phyloP scores from a whole-genome alignment of 2,797 vertebrate genomes.

The Acanthurus leucopareius region DNA sequence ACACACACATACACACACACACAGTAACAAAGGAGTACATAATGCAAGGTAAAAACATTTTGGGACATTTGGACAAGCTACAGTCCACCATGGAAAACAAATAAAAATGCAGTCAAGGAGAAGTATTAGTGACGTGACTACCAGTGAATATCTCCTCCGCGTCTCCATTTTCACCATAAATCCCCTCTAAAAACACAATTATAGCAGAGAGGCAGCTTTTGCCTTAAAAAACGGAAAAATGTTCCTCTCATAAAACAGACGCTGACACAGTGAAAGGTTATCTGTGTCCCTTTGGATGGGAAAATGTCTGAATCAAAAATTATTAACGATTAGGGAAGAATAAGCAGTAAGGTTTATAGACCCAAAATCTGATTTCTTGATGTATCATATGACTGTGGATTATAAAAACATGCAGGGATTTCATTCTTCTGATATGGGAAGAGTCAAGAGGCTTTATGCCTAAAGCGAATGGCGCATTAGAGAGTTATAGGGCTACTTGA shows the following conservation, averaged over 20 bases:
- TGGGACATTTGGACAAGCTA: slow-evolving; percentile 34
- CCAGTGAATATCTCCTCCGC: slow-evolving; percentile 43
- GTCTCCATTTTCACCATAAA: slow-evolving; percentile 63
- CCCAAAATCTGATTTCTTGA: slow-evolving; percentile 37
- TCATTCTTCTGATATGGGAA: slow-evolving; percentile 20
- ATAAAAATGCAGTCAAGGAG: slow-evolving; percentile 40
- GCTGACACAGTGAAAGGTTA: slow-evolving; percentile 59
- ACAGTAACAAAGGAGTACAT: not conserved
- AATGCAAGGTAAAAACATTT: slow-evolving; percentile 13
- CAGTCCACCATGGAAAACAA: slow-evolving; percentile 42
- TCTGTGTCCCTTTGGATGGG: slow-evolving; percentile 52
- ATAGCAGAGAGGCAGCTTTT: slow-evolving; percentile 38
- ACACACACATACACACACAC: not conserved
- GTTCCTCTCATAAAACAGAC: slow-evolving; percentile 63
- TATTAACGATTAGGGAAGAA: slow-evolving; percentile 27
- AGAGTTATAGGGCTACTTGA: slow-evolving; percentile 37
- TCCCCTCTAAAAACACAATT: slow-evolving; percentile 57
- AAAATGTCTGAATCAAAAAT: slow-evolving; percentile 39
- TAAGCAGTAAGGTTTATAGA: slow-evolving; percentile 31
- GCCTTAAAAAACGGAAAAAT: slow-evolving; percentile 55
- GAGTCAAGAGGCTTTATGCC: slow-evolving; percentile 28
- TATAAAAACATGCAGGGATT: slow-evolving; percentile 35
- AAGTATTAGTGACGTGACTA: slow-evolving; percentile 44
- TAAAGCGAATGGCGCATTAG: slow-evolving; percentile 29
- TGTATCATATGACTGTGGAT: slow-evolving; percentile 41